Conservation (phyloP, 30 jellyfish, hydroid and myxozoan genomes). For the Hydra vulgaris region DNA sequence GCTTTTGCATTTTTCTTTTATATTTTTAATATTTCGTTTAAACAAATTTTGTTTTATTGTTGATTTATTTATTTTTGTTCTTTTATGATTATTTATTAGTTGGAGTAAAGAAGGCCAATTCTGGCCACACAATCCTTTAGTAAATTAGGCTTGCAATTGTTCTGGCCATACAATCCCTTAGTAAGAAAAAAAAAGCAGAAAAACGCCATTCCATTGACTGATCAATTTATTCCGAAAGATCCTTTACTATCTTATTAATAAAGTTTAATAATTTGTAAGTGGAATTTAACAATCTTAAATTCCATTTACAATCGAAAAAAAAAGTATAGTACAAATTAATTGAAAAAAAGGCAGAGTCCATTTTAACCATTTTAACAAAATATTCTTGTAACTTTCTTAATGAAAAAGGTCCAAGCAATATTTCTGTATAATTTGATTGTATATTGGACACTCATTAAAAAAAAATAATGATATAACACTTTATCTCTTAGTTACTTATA, state of each 20-base stretch:
- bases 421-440: background rate
- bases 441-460: background rate
- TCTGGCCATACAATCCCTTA: background rate
- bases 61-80: background rate
- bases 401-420: background rate
- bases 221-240: background rate
- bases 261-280: background rate
- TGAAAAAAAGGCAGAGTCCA: background rate
- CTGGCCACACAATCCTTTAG: background rate
- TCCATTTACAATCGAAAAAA: background rate
- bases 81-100: background rate
- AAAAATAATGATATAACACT: background rate
- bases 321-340: background rate
- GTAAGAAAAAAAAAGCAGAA: background rate
- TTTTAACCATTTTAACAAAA: background rate
- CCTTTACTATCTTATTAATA: background rate
- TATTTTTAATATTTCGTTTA: background rate
- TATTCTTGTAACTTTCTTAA: background rate
- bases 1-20: background rate
- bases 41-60: background rate
- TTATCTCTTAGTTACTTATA: background rate
- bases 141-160: background rate
- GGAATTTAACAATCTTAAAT: background rate
- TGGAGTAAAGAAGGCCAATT: no score
- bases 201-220: background rate